Base-by-base conservation (phyloP, 2,797 vertebrate genomes). In the Rallus crepitans region DNA sequence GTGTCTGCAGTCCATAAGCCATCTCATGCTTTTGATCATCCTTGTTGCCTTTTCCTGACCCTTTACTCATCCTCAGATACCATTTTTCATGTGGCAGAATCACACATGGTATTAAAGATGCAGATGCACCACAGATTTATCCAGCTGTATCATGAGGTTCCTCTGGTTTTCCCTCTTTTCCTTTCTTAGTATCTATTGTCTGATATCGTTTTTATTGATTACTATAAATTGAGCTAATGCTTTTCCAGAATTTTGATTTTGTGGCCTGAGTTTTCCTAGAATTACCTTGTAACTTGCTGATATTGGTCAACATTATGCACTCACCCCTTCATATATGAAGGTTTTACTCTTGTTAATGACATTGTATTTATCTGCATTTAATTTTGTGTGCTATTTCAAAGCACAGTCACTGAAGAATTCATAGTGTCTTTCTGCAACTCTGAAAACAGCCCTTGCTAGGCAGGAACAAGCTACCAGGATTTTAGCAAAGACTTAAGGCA, bases 11-110 rank as follows among this genome's bases (percentile, higher is more conserved):
- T 4, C 68, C 31, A 0, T 3, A 7, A 71, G 53, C 68, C 65
- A 33, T 12, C 69, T 81, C 53, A 14, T 12, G 57, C 53, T 90
- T 92, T 92, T 96, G 77, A 94, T 93, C 69, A 63, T 64, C 40
- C 35, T 40, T 90, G 65, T 65, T 78, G 82, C 73, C 82, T 94
- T 61, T 93, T 84, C 90, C 86, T 90, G 92, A 94, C 61, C 69
- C 33, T 68, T 53, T 71, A 64, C 53, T 80, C 88, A 6, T 37
- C 75, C 80, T 15, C 28, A 53, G n/a, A 23, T 45, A 64, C 12
- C 30, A 15, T 25, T 66, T 94, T 78, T 92, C 65, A 90, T 92
- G 89, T 79, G 73, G 86, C 37, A 93, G 45, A 94, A 64, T 80
- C 80, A 88, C 65, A 93, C 50, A 61, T 50, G 83, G 82, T 15